Percentiles rank a stretch among this genome's conserved stretches.
These are phyloP conservation scores for Yponomeuta evonymella DNA, from an alignment of 2,888 invertebrate species.

Conservation along the genomic window DNA sequence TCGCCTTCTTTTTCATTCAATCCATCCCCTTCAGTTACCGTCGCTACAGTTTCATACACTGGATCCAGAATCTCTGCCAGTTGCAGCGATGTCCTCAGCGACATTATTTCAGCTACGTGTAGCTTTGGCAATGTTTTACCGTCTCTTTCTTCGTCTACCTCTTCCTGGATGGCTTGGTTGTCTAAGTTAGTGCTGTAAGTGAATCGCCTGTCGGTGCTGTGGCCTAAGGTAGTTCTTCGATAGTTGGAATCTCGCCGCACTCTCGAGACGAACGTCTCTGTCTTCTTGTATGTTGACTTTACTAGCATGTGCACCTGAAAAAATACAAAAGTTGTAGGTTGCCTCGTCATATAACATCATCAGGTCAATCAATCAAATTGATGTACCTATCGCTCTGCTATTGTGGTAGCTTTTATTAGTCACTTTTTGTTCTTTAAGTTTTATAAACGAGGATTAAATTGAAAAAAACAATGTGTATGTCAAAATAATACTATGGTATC, in stretches of 20 bases:
- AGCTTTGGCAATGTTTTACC: constrained; percentile 21
- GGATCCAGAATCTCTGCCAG: constrained; percentile 65
- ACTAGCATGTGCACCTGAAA: constrained; percentile 60
- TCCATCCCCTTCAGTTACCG: constrained; percentile 50
- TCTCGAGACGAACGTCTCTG: constrained; percentile 57
- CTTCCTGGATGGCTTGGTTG: constrained; percentile 31
- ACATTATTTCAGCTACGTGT: constrained; percentile 67
- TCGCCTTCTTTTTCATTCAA: constrained; percentile 38
- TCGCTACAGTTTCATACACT: constrained; percentile 59
- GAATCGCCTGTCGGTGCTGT: constrained; percentile 36
- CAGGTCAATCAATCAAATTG: no score
- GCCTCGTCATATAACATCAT: no score
- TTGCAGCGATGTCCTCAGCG: constrained; percentile 60
- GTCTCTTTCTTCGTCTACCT: neutral
- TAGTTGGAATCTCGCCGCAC: constrained; percentile 46
- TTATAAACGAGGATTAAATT: no score
- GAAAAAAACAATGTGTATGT: no score
- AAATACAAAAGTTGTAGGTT: neutral
- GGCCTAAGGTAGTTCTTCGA: constrained; percentile 41
- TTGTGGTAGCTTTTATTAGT: no score
- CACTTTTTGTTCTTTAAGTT: no score
- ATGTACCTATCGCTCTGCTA: no score
- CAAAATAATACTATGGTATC: no score
- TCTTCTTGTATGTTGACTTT: constrained; percentile 61
- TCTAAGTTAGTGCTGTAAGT: constrained; percentile 54